These are phyloP conservation scores for Mustela erminea DNA, from an alignment of 2,797 vertebrate species.

Conservation along the genomic window DNA sequence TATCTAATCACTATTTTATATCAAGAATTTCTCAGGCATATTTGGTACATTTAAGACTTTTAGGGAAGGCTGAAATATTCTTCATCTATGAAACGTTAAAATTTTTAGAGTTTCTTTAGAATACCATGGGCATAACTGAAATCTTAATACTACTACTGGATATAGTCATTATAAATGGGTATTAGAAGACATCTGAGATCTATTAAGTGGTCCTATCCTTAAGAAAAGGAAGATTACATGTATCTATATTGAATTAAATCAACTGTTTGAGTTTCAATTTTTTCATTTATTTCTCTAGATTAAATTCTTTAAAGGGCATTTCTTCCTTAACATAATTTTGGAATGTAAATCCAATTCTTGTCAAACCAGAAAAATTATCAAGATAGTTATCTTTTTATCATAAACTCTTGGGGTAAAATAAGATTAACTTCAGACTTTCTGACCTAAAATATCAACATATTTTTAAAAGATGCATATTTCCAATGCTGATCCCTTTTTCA, in stretches of 20 bases:
- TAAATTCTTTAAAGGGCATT: neutral
- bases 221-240: neutral
- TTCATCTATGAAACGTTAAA: neutral
- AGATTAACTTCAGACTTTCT: neutral
- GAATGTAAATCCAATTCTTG: neutral
- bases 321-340: neutral
- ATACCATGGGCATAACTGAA: neutral
- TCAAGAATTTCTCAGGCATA: neutral
- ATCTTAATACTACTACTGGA: neutral
- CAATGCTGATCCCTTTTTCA: neutral
- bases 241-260: neutral
- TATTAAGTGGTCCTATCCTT: neutral
- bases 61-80: neutral
- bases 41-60: neutral
- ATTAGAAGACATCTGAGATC: neutral
- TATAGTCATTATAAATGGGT: neutral
- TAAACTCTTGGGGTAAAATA: neutral
- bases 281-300: constrained; percentile 40
- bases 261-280: neutral
- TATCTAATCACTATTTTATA: neutral
- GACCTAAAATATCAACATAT: constrained; percentile 4
- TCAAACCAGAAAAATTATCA: constrained; percentile 24
- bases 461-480: constrained; percentile 46
- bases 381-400: neutral
- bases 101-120: constrained; percentile 9